Evolutionary conservation across 2,797 vertebrate genomes (phyloP).

Genomic region (Hemibagrus guttatus): DNA sequence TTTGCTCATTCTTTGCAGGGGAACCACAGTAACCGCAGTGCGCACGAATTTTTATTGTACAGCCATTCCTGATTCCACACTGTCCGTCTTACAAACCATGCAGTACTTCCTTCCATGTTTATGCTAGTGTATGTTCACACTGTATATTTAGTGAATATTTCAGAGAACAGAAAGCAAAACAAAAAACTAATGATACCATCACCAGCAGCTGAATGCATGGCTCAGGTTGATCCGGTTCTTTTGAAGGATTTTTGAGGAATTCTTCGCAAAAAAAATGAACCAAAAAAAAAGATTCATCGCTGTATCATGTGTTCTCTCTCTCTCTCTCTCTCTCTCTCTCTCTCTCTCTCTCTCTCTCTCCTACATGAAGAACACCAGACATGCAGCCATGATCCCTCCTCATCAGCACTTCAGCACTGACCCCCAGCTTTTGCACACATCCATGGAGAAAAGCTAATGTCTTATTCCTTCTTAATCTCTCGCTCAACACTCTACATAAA

Average conservation of each 20-base stretch:
- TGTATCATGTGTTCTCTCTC: neutral
- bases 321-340: neutral
- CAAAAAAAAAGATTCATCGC: neutral
- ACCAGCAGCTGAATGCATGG: neutral
- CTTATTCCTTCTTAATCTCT: conserved; percentile 20
- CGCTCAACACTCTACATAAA: no score
- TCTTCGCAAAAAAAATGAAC: neutral
- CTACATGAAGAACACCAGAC: neutral
- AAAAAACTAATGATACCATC: neutral
- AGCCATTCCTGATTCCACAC: neutral
- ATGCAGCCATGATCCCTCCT: conserved; percentile 3
- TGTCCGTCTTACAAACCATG: neutral
- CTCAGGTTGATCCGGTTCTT: neutral
- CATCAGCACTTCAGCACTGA: neutral
- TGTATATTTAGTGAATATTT: neutral
- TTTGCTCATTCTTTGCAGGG: neutral
- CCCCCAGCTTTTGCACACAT: conserved; percentile 20
- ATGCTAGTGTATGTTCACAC: no score
- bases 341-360: neutral
- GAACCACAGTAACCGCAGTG: neutral
- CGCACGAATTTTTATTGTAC: neutral
- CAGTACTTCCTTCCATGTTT: neutral
- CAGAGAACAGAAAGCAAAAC: neutral
- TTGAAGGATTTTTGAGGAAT: no score
- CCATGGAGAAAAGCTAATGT: conserved; percentile 7